Conservation (phyloP, 2,888 invertebrate genomes). For the Harpalus rubripes region DNA sequence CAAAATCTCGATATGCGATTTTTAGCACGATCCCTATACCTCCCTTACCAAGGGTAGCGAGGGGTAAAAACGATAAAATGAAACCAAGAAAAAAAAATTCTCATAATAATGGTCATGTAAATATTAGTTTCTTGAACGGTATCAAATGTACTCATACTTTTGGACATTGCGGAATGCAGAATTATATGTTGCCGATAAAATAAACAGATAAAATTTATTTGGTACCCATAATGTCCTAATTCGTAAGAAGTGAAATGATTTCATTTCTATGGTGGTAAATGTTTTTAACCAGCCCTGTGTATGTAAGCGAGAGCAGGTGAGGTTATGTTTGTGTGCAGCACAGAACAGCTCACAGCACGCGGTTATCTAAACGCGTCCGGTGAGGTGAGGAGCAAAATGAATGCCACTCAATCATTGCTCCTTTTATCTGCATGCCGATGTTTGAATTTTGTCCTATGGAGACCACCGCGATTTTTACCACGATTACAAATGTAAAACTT, state of each 20-base stretch:
- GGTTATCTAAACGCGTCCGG: conserved; percentile 31
- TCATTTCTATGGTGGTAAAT: background rate
- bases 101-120: too few relatives aligned
- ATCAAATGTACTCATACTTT: too few relatives aligned
- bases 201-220: too few relatives aligned
- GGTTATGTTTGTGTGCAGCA: conserved; percentile 27
- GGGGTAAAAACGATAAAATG: too few relatives aligned
- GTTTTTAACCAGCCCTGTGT: background rate
- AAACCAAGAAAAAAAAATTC: too few relatives aligned
- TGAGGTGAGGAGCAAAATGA: conserved; percentile 15
- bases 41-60: too few relatives aligned
- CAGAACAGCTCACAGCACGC: conserved; percentile 14
- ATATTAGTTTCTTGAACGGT: too few relatives aligned
- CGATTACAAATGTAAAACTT: background rate
- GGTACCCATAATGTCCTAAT: too few relatives aligned
- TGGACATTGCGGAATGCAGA: too few relatives aligned
- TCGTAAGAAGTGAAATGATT: background rate
- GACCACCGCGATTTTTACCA: background rate
- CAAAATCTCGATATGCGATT: too few relatives aligned
- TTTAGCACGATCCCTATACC: too few relatives aligned
- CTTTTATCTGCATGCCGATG: conserved; percentile 57
- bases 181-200: too few relatives aligned
- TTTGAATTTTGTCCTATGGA: conserved; percentile 53
- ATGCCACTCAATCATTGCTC: conserved; percentile 55
- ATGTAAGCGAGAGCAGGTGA: conserved; percentile 7